Evolutionary conservation across 2,113 vertebrate species (phyloP), one percentile per base, ranked within the genome.

Genomic region (Gulo gulo): DNA sequence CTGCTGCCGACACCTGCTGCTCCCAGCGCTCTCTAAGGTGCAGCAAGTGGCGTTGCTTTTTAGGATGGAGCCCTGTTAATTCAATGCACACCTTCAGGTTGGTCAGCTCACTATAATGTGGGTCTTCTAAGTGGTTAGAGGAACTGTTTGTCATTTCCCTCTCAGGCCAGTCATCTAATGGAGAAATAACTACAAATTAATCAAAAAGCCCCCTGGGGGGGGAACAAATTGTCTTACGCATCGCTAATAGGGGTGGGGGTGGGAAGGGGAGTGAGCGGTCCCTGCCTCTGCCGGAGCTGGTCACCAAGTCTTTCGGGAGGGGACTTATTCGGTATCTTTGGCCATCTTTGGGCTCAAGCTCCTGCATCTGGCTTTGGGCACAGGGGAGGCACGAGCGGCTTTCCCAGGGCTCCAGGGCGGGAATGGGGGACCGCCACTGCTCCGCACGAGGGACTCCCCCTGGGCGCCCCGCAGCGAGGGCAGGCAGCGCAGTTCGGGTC

Each of bases 1-100:
- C 98, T 97, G 98, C 98, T 97, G 98, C 96, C 65, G 99, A 98
- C 89, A 99, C 99, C 98, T 99, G 99, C 98, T 99, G 99, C 98
- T 99, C 99, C 99, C 99, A 99, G 78, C 99, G 99, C 99, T 99
- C 99, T 99, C 99, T 99, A 98, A 99, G 98, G 98, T 99, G 99
- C 98, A 99, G 98, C 99, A 99, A 97, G 99, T 99, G 98, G 98
- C 98, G 97, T 98, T 99, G 99, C 97, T 99, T 99, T 99, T 99
- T 99, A 97, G 99, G 99, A 97, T 99, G 99, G 98, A 99, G 99
- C 93, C 99, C 99, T 98, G 99, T 99, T 98, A 99, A 99, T 99
- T 99, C 99, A 98, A 99, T 99, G 98, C 99, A 99, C 98, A 99
- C 99, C 98, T 99, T 99, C 98, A 99, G 99, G 98, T 99, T 99